Conservation (phyloP, 2,797 vertebrate species). For the Rachycentron canadum region DNA sequence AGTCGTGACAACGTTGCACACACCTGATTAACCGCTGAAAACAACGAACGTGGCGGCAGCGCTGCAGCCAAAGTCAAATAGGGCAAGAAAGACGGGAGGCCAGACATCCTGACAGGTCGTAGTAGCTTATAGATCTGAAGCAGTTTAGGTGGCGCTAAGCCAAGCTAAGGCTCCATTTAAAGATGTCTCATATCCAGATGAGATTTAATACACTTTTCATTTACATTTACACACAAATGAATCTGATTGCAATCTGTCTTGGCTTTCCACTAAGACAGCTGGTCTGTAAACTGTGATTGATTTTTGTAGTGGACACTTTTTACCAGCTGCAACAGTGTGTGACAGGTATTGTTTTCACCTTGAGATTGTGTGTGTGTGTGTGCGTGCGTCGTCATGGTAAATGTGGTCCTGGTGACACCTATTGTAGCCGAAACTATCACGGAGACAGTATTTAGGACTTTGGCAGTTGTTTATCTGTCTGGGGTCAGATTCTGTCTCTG, state of each 20-base stretch:
- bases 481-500: too few species aligned
- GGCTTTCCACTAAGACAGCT: background rate
- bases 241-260: constrained; percentile 2
- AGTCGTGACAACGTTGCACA: constrained; percentile 1
- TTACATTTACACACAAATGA: background rate
- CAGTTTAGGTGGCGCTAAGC: background rate
- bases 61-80: background rate
- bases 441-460: too few species aligned
- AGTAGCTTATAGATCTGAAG: background rate
- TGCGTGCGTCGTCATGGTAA: too few species aligned
- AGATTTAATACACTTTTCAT: background rate
- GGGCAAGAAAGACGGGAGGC: background rate
- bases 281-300: background rate
- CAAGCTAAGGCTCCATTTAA: background rate
- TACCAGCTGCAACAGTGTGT: too few species aligned
- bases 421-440: too few species aligned
- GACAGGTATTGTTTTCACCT: too few species aligned
- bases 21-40: background rate
- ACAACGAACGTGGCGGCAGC: background rate
- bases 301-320: background rate
- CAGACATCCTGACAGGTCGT: too few species aligned
- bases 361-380: too few species aligned
- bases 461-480: too few species aligned
- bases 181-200: background rate
- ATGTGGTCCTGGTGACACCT: too few species aligned